A percentile compares a stretch with the other conserved stretches of the same genome.
phyloP scores from a whole-genome alignment of 2,888 invertebrate species.

The Laspeyria flexula region DNA sequence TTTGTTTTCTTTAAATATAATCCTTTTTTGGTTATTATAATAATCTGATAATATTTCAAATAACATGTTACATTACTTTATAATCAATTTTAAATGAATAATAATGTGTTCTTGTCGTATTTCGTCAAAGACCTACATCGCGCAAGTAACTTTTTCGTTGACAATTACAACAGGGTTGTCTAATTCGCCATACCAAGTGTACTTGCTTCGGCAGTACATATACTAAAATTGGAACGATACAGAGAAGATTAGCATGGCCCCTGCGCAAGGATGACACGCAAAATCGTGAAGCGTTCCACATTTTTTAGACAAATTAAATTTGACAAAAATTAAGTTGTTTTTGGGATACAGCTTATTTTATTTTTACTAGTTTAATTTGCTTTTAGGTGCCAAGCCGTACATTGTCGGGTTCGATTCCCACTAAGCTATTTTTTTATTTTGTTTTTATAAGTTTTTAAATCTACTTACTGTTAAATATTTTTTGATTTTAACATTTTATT shows the following conservation, averaged over 20 bases:
- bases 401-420: too few relatives aligned
- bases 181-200: neutral
- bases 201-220: conserved; percentile 70
- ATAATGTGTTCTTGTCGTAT: neutral
- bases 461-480: too few relatives aligned
- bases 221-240: conserved; percentile 70
- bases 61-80: neutral
- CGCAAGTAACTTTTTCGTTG: conserved; percentile 25
- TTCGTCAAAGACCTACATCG: conserved; percentile 26
- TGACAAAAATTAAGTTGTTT: neutral
- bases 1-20: neutral
- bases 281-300: conserved; percentile 68
- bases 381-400: too few relatives aligned
- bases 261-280: conserved; percentile 71
- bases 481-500: too few relatives aligned
- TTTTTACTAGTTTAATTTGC: too few relatives aligned
- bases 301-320: conserved; percentile 47
- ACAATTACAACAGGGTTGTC: conserved; percentile 4
- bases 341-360: too few relatives aligned
- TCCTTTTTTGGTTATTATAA: neutral
- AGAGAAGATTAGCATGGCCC: conserved; percentile 70
- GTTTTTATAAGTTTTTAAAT: too few relatives aligned
- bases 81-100: neutral
- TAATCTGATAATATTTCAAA: neutral
- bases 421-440: too few relatives aligned